These are phyloP conservation scores for Zalophus californianus DNA, from an alignment of 2,797 vertebrate genomes.

Conservation along the genomic window DNA sequence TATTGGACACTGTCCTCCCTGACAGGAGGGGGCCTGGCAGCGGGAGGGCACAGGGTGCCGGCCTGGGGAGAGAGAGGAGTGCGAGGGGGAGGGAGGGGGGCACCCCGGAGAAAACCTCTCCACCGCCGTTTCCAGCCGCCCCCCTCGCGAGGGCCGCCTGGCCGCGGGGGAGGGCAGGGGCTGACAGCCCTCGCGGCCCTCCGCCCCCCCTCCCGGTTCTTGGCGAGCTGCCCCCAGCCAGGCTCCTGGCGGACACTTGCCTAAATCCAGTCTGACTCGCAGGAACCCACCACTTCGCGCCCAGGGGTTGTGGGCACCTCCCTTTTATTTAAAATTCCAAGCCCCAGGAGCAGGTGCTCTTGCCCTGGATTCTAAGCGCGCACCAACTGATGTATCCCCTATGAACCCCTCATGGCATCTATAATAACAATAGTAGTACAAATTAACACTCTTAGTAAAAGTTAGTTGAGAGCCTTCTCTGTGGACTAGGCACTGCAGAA, in stretches of 20 bases:
- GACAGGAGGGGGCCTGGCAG: constrained; percentile 85
- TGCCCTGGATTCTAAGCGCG: neutral
- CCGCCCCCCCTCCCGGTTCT: constrained; percentile 43
- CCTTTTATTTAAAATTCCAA: neutral
- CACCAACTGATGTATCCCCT: neutral
- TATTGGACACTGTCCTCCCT: constrained; percentile 85
- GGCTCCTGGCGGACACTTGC: neutral
- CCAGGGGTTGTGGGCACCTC: neutral
- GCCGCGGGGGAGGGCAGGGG: neutral
- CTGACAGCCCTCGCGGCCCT: neutral
- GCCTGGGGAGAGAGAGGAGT: constrained; percentile 84
- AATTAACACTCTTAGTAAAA: neutral
- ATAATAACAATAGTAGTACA: neutral
- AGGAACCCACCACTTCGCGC: neutral
- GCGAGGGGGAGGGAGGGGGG: constrained; percentile 82
- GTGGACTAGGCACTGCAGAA: neutral
- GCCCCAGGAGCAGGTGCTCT: neutral
- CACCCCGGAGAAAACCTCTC: constrained; percentile 57
- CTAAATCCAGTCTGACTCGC: neutral
- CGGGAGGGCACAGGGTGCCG: constrained; percentile 83
- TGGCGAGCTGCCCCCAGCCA: neutral
- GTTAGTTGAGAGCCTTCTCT: neutral
- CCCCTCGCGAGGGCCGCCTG: constrained; percentile 34
- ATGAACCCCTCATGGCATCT: neutral
- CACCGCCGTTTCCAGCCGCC: constrained; percentile 49